Evolutionary conservation across 2,888 invertebrate species (phyloP).

Genomic region (Pammene fasciana): DNA sequence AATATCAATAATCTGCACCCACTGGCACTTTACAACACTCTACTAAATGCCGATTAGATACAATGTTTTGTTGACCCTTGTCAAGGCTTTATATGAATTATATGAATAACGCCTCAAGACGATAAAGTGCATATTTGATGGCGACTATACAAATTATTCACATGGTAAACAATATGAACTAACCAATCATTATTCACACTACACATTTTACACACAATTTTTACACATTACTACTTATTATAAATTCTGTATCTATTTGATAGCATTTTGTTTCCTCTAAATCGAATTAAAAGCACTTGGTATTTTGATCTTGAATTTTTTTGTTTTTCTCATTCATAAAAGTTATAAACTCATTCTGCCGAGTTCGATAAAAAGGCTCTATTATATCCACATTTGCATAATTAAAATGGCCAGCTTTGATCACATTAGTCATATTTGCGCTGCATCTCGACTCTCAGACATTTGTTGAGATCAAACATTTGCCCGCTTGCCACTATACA

Average conservation of each 20-base stretch:
- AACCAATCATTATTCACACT: too few species aligned
- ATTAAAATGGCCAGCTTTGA: constrained; percentile 55
- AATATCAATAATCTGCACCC: constrained; percentile 14
- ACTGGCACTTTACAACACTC: constrained; percentile 25
- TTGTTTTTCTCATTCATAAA: not conserved
- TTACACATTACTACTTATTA: too few species aligned
- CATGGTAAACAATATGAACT: too few species aligned
- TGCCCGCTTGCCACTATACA: constrained; percentile 65
- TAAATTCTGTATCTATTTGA: too few species aligned
- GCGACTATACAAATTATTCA: too few species aligned
- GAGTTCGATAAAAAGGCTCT: constrained; percentile 28
- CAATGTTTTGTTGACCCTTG: constrained; percentile 49
- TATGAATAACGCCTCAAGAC: too few species aligned
- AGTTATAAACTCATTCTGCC: not conserved
- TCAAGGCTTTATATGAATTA: constrained; percentile 48
- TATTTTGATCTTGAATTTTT: not conserved
- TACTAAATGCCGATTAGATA: constrained; percentile 54
- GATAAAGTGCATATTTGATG: too few species aligned
- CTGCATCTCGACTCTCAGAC: constrained; percentile 59
- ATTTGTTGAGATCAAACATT: constrained; percentile 72
- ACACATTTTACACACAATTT: too few species aligned
- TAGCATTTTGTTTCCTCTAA: too few species aligned
- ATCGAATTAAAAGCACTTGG: not conserved
- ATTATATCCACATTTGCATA: constrained; percentile 47
- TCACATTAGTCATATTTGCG: constrained; percentile 61